Evolutionary conservation across 2,113 vertebrate species (phyloP).

Genomic region (Passer domesticus): DNA sequence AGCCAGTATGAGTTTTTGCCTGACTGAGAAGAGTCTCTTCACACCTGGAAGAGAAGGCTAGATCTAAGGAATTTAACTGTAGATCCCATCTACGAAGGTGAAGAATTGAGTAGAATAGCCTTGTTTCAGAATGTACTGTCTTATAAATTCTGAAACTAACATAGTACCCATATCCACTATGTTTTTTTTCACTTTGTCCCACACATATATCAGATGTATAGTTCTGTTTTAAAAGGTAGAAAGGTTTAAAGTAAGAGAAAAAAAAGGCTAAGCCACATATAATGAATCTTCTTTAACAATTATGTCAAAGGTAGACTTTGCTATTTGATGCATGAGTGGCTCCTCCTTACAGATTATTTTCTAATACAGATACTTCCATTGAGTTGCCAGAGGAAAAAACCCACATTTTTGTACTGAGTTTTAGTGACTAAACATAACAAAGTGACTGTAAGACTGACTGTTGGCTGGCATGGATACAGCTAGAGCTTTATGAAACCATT

Average conservation of each 20-base stretch:
- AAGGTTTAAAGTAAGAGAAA: neutral
- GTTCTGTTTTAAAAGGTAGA: neutral
- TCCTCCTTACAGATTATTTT: neutral
- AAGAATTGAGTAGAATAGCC: neutral
- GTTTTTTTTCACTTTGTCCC: neutral
- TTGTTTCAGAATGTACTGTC: neutral
- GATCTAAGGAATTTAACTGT: neutral
- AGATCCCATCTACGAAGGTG: neutral
- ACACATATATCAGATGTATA: neutral
- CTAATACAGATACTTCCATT: neutral
- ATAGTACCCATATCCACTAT: neutral
- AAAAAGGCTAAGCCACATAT: neutral
- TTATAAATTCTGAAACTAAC: neutral
- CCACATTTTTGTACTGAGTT: neutral
- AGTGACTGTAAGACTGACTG: neutral
- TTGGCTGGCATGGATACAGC: neutral
- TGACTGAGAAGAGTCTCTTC: neutral
- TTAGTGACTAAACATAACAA: neutral
- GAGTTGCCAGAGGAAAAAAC: neutral
- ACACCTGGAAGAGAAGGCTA: neutral
- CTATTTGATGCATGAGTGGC: neutral
- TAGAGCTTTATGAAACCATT: neutral
- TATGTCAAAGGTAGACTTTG: neutral
- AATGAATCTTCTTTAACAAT: neutral
- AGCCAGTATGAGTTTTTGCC: neutral